A percentile compares a stretch with the other conserved stretches of the same genome.
phyloP scores from a whole-genome alignment of 2,888 invertebrate species.

The Nymphalis c-album region DNA sequence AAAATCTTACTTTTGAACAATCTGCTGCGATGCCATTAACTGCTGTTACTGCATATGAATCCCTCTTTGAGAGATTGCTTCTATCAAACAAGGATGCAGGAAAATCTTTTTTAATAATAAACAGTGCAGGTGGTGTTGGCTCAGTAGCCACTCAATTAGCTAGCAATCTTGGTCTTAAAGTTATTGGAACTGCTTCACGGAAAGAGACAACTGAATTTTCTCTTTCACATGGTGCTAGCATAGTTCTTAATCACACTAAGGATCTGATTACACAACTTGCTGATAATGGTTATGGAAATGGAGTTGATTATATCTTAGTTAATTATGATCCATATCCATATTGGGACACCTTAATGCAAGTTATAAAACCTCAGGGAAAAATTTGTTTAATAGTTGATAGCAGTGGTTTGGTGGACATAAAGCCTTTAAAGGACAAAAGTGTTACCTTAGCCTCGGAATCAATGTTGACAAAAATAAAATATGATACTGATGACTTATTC shows the following conservation, averaged over 20 bases:
- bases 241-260: constrained; percentile 64
- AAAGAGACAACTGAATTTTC: constrained; percentile 60
- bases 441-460: constrained; percentile 65
- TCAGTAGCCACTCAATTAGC: constrained; percentile 68
- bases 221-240: constrained; percentile 56
- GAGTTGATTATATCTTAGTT: constrained; percentile 67
- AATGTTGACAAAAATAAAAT: constrained; percentile 67
- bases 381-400: constrained; percentile 71
- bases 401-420: constrained; percentile 60
- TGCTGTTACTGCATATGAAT: constrained; percentile 64
- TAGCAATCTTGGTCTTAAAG: constrained; percentile 61
- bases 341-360: constrained; percentile 65
- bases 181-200: constrained; percentile 71
- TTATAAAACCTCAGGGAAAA: constrained; percentile 67
- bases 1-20: constrained; percentile 64
- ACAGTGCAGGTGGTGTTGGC: constrained; percentile 73
- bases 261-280: constrained; percentile 61
- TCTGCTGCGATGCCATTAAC: constrained; percentile 73
- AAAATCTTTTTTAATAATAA: constrained; percentile 65
- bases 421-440: constrained; percentile 66
- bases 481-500: constrained; percentile 63
- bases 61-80: constrained; percentile 60
- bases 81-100: constrained; percentile 66
- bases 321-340: constrained; percentile 72
- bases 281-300: constrained; percentile 55